phyloP scores from a whole-genome alignment of 2,113 vertebrate species.

The Riparia riparia region DNA sequence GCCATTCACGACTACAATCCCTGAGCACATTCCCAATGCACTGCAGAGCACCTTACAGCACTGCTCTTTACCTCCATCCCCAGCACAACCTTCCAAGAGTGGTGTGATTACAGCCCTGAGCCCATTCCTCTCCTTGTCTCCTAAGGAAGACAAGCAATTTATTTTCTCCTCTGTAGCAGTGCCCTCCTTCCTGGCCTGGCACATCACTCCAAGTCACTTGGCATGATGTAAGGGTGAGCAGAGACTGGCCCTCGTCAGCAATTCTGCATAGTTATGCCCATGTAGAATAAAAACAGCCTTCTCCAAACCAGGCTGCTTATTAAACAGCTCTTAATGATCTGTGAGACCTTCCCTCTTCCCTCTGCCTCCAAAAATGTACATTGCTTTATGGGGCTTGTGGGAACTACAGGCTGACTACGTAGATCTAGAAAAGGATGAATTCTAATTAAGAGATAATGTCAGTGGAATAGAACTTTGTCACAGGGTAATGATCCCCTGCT shows the following conservation, averaged over 20 bases:
- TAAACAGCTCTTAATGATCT: conserved; percentile 44
- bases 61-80: not conserved
- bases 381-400: conserved; percentile 43
- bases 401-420: conserved; percentile 60
- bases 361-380: conserved; percentile 28
- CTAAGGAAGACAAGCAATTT: not conserved
- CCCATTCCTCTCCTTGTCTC: not conserved
- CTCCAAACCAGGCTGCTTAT: conserved; percentile 45
- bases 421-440: conserved; percentile 62
- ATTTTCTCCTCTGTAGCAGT: not conserved
- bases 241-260: not conserved
- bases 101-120: not conserved
- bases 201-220: not conserved
- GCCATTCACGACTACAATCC: fast-evolving
- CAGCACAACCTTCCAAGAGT: not conserved
- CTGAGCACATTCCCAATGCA: fast-evolving
- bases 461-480: conserved; percentile 74
- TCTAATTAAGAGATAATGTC: conserved; percentile 77
- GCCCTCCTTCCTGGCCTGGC: not conserved
- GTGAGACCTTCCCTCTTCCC: conserved; percentile 17
- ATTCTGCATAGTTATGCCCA: not conserved
- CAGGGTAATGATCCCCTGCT: conserved; percentile 78
- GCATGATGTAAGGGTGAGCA: not conserved
- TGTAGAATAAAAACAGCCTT: not conserved
- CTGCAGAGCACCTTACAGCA: not conserved